Conservation (phyloP, 2,797 vertebrate species). For the Furcifer pardalis region DNA sequence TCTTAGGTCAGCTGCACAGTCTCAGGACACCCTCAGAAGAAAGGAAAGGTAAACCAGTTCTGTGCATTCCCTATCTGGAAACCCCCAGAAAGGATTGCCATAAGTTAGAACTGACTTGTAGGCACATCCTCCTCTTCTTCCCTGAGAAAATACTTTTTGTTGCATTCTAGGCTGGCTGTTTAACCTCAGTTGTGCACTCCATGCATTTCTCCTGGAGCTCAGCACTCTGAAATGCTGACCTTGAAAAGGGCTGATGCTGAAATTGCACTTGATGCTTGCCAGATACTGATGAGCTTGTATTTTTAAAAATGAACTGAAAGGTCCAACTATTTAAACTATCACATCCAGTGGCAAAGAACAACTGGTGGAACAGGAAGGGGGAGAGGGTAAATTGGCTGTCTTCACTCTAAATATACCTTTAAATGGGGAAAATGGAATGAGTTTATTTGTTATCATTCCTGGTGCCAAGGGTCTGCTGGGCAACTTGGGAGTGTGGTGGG, state of each 20-base stretch:
- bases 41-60: too few relatives aligned
- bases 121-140: background rate
- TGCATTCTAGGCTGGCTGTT: background rate
- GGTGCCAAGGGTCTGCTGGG: too few relatives aligned
- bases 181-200: background rate
- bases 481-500: too few relatives aligned
- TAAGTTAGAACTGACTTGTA: too few relatives aligned
- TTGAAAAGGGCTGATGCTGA: conserved; percentile 26
- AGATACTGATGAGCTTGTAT: conserved; percentile 27
- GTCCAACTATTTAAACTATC: conserved; percentile 9
- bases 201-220: background rate
- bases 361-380: background rate
- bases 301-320: conserved; percentile 9
- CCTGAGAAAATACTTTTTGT: background rate
- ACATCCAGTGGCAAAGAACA: conserved; percentile 4
- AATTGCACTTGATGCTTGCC: conserved; percentile 1
- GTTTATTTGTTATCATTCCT: background rate
- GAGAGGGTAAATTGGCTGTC: background rate
- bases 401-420: background rate
- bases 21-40: too few relatives aligned
- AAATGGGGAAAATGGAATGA: background rate
- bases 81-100: too few relatives aligned
- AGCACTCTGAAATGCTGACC: conserved; percentile 14
- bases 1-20: too few relatives aligned
- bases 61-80: too few relatives aligned